A percentile compares a stretch with the other conserved stretches of the same genome.
phyloP scores from a whole-genome alignment of 2,797 vertebrate species.

The Spinibarbus caldwelli region DNA sequence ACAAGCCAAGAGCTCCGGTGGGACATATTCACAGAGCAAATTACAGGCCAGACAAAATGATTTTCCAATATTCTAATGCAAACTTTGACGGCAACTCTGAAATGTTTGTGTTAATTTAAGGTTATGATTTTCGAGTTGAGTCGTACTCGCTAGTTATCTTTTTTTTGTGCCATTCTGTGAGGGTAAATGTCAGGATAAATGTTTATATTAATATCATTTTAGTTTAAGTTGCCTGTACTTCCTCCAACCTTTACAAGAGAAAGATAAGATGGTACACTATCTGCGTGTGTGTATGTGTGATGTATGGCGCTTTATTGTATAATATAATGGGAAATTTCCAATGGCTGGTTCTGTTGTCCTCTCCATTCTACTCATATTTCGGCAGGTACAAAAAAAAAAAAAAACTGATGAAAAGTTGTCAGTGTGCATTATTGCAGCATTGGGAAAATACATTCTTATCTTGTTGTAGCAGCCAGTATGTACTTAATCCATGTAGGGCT shows the following conservation, averaged over 20 bases:
- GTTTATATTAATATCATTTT: slow-evolving; percentile 25
- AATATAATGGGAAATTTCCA: slow-evolving; percentile 54
- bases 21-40: slow-evolving; percentile 48
- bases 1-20: slow-evolving; percentile 49
- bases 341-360: slow-evolving; percentile 46
- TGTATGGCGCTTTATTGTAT: neutral
- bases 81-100: neutral
- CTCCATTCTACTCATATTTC: slow-evolving; percentile 44
- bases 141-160: slow-evolving; percentile 48
- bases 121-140: neutral
- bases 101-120: slow-evolving; percentile 10
- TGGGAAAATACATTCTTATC: slow-evolving; percentile 74
- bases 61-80: slow-evolving; percentile 54
- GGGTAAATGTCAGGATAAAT: neutral
- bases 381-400: slow-evolving; percentile 46
- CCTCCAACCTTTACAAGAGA: neutral
- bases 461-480: slow-evolving; percentile 70
- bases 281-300: neutral
- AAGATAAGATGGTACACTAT: slow-evolving; percentile 4
- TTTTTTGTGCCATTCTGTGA: neutral
- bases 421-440: slow-evolving; percentile 68
- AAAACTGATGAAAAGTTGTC: slow-evolving; percentile 63
- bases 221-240: neutral
- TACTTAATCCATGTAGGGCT: slow-evolving; percentile 66
- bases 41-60: slow-evolving; percentile 63